phyloP scores from a whole-genome alignment of 2,888 invertebrate species.

The Pristionchus arcanus region DNA sequence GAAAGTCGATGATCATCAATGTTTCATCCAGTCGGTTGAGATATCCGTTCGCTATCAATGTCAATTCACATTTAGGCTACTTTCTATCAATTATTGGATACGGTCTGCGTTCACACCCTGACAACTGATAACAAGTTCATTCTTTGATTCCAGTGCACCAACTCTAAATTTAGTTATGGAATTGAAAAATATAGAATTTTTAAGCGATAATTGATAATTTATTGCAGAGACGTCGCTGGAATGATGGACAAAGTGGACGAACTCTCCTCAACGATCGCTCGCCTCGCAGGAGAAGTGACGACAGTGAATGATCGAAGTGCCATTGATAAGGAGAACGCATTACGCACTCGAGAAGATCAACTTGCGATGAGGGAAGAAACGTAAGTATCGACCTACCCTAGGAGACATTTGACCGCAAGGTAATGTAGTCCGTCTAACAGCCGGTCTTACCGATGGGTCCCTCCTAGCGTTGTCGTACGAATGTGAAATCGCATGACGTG shows the following conservation, averaged over 20 bases:
- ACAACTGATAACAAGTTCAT: neutral
- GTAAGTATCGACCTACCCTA: slow-evolving; percentile 57
- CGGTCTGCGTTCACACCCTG: no score
- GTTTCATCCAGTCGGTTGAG: no score
- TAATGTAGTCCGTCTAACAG: no score
- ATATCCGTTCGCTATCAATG: no score
- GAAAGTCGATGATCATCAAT: neutral
- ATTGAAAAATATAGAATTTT: neutral
- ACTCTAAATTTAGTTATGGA: no score
- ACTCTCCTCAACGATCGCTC: slow-evolving; percentile 60
- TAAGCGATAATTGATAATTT: neutral
- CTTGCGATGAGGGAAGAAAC: slow-evolving; percentile 61
- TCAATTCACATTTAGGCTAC: no score
- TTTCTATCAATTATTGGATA: no score
- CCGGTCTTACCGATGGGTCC: no score
- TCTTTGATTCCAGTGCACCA: no score
- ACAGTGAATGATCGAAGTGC: slow-evolving; percentile 51
- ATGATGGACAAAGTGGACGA: slow-evolving; percentile 66
- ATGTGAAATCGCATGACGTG: no score
- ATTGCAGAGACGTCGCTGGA: slow-evolving; percentile 51
- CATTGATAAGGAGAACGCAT: slow-evolving; percentile 58
- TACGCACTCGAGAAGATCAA: slow-evolving; percentile 61
- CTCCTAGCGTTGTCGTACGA: no score
- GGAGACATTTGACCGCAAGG: no score
- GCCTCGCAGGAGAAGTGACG: slow-evolving; percentile 61